Conservation (phyloP, 2,797 vertebrate genomes). For the Apodemus agrarius region DNA sequence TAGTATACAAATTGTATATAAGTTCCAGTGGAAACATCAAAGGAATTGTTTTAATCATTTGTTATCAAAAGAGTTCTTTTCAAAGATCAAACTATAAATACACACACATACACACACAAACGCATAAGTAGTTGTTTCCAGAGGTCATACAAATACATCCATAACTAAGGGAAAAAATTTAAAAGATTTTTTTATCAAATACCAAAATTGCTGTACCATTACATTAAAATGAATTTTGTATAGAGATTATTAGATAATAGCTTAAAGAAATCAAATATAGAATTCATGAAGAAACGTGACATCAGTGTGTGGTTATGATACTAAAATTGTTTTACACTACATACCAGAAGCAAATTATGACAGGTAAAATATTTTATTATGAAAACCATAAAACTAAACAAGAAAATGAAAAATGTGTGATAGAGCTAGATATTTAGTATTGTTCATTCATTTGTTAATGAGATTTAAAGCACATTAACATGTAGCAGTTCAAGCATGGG, state of each 20-base stretch:
- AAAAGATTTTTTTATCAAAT: slow-evolving; percentile 25
- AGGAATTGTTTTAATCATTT: slow-evolving; percentile 21
- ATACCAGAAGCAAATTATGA: slow-evolving; percentile 12
- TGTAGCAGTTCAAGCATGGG: not conserved
- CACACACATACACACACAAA: no score
- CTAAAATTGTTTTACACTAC: not conserved
- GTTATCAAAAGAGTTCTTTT: slow-evolving; percentile 49
- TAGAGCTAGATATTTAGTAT: not conserved
- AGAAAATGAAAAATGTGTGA: slow-evolving; percentile 11
- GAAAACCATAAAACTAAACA: slow-evolving; percentile 40
- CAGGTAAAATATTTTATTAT: slow-evolving; percentile 29
- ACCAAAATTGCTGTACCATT: slow-evolving; percentile 31
- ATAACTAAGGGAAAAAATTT: not conserved
- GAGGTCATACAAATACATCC: not conserved
- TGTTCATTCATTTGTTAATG: not conserved
- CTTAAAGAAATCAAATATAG: slow-evolving; percentile 35
- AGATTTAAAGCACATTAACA: not conserved
- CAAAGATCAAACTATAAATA: not conserved
- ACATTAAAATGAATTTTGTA: not conserved
- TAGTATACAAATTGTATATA: slow-evolving; percentile 16
- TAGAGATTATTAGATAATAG: not conserved
- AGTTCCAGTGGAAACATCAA: slow-evolving; percentile 33
- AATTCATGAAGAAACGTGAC: slow-evolving; percentile 30
- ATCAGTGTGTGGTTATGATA: not conserved
- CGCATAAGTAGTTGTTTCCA: slow-evolving; percentile 3